Evolutionary conservation across 2,113 vertebrate genomes (phyloP), one percentile per base, ranked within the genome.

Genomic region (Pseudorasbora parva): DNA sequence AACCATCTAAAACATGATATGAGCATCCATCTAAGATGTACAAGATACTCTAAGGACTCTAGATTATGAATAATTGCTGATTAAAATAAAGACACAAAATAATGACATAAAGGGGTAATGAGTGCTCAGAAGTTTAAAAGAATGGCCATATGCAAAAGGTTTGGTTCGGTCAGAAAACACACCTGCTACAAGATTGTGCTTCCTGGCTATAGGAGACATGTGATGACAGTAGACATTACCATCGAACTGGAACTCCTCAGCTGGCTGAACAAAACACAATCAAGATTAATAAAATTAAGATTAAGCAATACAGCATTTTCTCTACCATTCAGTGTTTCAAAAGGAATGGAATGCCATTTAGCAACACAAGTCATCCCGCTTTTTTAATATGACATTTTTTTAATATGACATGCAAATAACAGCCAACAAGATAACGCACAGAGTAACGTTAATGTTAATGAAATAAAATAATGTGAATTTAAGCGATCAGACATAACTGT

Each of bases 131-230:
- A 33, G 62, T 66, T 17, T 11, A 71, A 71, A 69, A 71, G 14
- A 54, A 3, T 17, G 37, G 64, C 4, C 33, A n/a, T 0, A 54
- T 51, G 51, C 17, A 37, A 21, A 57, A 41, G 27, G 11, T 21
- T 19, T 57, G 43, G 19, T 81, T 43, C 23, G 15, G 51, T 15
- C 23, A 73, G 25, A 64, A 33, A 78, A 87, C 94, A 76, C 89
- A 99, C 97, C 97, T 96, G 97, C 98, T 90, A 99, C 93, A 85
- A 99, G 95, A 90, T 95, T 97, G 91, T 99, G 97, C 72, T 96
- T 97, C 86, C 94, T 96, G 87, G 97, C 96, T 49, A 97, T 84
- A 82, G 97, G 96, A 88, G 97, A 99, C 94, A 98, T 95, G 85
- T 99, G 97, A 91, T 99, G 98, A 88, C 95, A 95, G 88, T 99